Evolutionary conservation across 2,888 invertebrate genomes (phyloP).

Genomic region (Agrochola macilenta): DNA sequence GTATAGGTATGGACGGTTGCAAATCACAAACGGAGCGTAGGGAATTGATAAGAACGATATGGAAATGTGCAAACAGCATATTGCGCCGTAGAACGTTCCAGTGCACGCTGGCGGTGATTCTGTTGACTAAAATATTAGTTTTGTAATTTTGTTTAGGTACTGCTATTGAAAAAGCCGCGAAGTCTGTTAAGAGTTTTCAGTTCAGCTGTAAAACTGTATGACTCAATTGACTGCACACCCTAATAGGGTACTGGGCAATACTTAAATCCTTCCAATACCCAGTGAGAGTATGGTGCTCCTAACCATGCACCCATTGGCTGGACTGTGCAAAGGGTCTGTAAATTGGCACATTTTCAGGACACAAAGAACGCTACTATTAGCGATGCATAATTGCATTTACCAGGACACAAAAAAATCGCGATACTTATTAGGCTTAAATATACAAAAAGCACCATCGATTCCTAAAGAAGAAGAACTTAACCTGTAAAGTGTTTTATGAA

Average conservation of each 20-base stretch:
- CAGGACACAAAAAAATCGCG: no score
- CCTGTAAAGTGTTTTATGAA: background rate
- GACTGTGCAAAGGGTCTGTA: background rate
- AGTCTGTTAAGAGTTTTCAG: background rate
- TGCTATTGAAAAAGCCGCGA: background rate
- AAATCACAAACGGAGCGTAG: constrained; percentile 47
- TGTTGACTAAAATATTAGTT: constrained; percentile 6
- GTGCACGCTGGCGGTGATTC: constrained; percentile 3
- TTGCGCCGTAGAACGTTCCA: constrained; percentile 14
- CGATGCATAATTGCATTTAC: background rate
- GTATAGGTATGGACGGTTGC: constrained; percentile 27
- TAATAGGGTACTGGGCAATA: background rate
- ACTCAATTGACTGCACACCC: background rate
- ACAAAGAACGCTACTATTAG: background rate
- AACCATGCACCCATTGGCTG: background rate
- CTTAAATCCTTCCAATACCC: background rate
- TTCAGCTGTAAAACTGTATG: background rate
- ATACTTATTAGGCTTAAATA: background rate
- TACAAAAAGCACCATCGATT: background rate
- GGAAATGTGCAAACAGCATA: constrained; percentile 50
- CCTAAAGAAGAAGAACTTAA: background rate
- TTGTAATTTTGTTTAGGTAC: background rate
- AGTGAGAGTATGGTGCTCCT: background rate
- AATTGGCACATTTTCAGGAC: background rate
- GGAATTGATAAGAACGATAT: constrained; percentile 48